Evolutionary conservation across 2,888 invertebrate species (phyloP).

Genomic region (Azorinus chamasolen): DNA sequence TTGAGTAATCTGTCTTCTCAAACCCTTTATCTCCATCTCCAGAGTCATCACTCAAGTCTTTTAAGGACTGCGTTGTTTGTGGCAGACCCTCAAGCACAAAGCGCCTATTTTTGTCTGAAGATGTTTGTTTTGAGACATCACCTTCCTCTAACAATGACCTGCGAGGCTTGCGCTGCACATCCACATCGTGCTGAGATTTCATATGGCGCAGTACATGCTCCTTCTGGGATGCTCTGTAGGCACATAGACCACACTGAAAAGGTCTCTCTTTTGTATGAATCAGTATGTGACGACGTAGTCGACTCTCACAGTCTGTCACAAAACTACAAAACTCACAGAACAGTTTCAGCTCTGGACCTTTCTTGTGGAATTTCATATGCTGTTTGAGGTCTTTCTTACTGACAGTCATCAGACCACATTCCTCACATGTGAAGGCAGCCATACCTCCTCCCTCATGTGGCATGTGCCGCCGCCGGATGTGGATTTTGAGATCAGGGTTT

Average conservation of each 20-base stretch:
- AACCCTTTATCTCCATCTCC: constrained; percentile 42
- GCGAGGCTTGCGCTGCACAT: constrained; percentile 62
- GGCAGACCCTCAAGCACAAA: neutral
- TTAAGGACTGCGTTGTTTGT: neutral
- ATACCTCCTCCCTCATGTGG: constrained; percentile 67
- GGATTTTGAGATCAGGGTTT: constrained; percentile 83
- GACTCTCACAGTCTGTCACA: constrained; percentile 85
- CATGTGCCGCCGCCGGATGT: constrained; percentile 81
- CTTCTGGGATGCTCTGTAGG: constrained; percentile 82
- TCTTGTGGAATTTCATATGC: constrained; percentile 84
- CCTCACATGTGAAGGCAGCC: constrained; percentile 75
- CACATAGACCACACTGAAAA: constrained; percentile 82
- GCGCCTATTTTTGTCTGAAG: constrained; percentile 26
- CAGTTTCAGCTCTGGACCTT: constrained; percentile 84
- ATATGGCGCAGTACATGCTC: constrained; percentile 84
- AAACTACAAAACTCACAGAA: constrained; percentile 85
- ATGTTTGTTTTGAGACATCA: constrained; percentile 29
- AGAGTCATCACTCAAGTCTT: constrained; percentile 3
- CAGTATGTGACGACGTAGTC: constrained; percentile 82
- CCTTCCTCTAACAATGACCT: constrained; percentile 25
- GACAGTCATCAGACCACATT: constrained; percentile 79
- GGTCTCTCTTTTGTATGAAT: constrained; percentile 83
- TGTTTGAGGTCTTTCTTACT: constrained; percentile 83
- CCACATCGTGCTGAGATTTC: constrained; percentile 81
- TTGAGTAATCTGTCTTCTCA: constrained; percentile 78